Evolutionary conservation across 2,797 vertebrate genomes (phyloP).

Genomic region (Acanthornis magna): DNA sequence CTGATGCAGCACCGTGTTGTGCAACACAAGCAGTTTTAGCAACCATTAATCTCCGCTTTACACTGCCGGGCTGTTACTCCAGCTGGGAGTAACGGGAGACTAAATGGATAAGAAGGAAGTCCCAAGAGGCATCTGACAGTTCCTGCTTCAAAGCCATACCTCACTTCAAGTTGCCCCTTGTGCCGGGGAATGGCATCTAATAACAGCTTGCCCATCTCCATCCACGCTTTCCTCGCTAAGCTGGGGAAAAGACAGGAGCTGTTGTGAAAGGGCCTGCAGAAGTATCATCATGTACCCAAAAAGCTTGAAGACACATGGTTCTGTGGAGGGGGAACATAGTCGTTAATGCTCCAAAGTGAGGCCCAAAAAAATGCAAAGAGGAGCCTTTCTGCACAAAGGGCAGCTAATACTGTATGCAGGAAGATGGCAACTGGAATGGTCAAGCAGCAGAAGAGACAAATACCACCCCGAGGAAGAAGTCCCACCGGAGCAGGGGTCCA

Average conservation of each 20-base stretch:
- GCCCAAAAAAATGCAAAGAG: background rate
- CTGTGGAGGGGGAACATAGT: accelerated
- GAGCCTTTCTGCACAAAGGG: background rate
- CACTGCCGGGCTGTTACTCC: background rate
- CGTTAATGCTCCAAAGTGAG: background rate
- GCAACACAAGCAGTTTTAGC: constrained; percentile 3
- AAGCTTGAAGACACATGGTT: background rate
- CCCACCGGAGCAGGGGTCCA: background rate
- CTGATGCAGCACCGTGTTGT: background rate
- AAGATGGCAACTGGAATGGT: background rate
- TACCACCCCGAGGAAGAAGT: background rate
- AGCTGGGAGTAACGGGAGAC: background rate
- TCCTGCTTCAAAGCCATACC: background rate
- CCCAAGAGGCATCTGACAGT: background rate
- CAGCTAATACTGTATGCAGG: background rate
- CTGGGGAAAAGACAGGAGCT: background rate
- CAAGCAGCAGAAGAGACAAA: background rate
- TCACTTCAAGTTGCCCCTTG: background rate
- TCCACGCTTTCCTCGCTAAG: accelerated
- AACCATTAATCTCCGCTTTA: background rate
- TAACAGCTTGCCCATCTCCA: background rate
- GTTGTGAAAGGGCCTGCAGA: background rate
- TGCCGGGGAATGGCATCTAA: background rate
- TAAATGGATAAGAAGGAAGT: background rate
- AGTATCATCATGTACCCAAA: background rate